These are phyloP conservation scores for Dicerorhinus sumatrensis DNA, from an alignment of 2,113 vertebrate genomes.

Conservation along the genomic window DNA sequence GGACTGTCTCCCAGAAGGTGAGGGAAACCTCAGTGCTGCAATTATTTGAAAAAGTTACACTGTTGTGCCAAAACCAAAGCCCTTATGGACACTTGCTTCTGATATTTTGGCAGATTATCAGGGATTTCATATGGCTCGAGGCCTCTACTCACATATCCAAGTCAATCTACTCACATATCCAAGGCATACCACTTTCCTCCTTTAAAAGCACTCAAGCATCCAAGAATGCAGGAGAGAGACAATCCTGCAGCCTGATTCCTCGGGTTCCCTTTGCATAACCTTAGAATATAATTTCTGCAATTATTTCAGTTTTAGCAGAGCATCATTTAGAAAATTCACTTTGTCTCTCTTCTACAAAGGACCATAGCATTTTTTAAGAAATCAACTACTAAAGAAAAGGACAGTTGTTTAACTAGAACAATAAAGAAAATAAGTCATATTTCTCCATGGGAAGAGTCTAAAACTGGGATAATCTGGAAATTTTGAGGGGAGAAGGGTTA, in stretches of 20 bases:
- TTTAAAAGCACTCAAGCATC: neutral
- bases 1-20: neutral
- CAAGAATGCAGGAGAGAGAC: neutral
- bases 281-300: neutral
- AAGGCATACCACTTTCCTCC: neutral
- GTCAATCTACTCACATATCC: neutral
- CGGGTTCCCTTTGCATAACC: neutral
- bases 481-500: neutral
- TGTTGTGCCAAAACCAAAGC: neutral
- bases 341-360: neutral
- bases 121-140: neutral
- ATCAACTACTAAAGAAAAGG: neutral
- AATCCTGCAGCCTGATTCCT: neutral
- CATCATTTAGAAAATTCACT: neutral
- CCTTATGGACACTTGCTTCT: neutral
- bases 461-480: neutral
- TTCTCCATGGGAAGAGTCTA: neutral
- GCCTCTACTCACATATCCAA: neutral
- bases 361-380: neutral
- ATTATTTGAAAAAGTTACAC: conserved; percentile 22
- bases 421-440: neutral
- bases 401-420: neutral
- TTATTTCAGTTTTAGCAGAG: neutral
- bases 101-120: neutral
- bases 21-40: conserved; percentile 35